Evolutionary conservation across 1,140 invertebrate genomes (phyloP).

Genomic region (Ylistrum balloti): DNA sequence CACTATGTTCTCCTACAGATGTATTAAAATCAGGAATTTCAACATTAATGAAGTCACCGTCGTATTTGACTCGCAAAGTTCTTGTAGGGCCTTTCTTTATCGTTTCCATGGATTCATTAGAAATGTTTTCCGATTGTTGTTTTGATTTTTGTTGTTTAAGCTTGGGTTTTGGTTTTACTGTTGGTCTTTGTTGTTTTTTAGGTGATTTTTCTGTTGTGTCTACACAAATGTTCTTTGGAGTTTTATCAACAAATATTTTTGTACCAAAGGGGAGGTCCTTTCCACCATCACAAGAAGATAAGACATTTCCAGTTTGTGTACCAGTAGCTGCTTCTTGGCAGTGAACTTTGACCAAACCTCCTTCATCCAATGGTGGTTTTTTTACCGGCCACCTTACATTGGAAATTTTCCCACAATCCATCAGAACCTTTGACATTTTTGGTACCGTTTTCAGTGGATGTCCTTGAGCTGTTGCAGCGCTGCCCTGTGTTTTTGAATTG

Average conservation of each 20-base stretch:
- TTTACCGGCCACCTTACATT: neutral
- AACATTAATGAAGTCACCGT: neutral
- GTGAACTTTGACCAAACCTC: neutral
- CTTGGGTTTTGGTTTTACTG: neutral
- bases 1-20: neutral
- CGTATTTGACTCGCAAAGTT: neutral
- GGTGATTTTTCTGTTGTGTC: neutral
- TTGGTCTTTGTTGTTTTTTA: neutral
- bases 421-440: neutral
- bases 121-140: slow-evolving; percentile 86
- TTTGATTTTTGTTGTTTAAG: slow-evolving; percentile 84
- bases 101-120: neutral
- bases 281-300: neutral
- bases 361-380: neutral
- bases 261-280: neutral
- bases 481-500: neutral
- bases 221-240: neutral
- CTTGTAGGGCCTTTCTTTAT: neutral
- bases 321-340: too few species aligned
- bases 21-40: neutral
- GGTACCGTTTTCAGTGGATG: neutral
- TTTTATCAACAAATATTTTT: neutral
- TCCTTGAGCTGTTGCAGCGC: neutral
- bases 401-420: neutral
- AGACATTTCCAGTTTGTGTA: neutral